Conservation (phyloP, 1,140 invertebrate genomes). For the Rhopalosiphum padi region DNA sequence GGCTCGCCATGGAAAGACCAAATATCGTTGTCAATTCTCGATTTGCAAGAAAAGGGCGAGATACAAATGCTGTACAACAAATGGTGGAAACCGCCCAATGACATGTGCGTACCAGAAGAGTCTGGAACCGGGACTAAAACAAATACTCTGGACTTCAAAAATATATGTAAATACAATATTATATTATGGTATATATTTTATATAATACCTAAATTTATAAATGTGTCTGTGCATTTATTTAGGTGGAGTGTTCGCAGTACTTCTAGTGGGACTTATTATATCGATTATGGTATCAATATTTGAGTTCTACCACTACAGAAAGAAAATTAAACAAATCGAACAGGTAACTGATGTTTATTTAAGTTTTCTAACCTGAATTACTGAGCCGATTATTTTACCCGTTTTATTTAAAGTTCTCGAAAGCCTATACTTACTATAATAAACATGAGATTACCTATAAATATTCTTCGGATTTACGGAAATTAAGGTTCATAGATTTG, state of each 20-base stretch:
- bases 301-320: constrained; percentile 84
- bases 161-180: constrained; percentile 71
- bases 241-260: constrained; percentile 92
- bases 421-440: not conserved
- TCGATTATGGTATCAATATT: constrained; percentile 79
- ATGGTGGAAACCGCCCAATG: constrained; percentile 77
- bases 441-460: not conserved
- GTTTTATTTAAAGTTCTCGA: not conserved
- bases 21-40: constrained; percentile 77
- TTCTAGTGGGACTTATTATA: constrained; percentile 77
- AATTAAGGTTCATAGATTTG: no score
- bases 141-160: constrained; percentile 84
- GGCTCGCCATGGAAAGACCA: constrained; percentile 79
- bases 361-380: not conserved
- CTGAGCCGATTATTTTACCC: not conserved
- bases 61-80: constrained; percentile 76
- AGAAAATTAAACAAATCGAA: constrained; percentile 73
- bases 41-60: constrained; percentile 77
- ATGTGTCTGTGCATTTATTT: constrained; percentile 47
- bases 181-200: not conserved
- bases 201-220: not conserved
- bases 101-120: constrained; percentile 71
- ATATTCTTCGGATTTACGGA: not conserved
- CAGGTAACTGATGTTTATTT: constrained; percentile 66
- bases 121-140: constrained; percentile 78